A percentile compares a stretch with the other conserved stretches of the same genome.
Evolutionary conservation across 1,140 invertebrate genomes (phyloP).

Genomic region (Nephotettix cincticeps): DNA sequence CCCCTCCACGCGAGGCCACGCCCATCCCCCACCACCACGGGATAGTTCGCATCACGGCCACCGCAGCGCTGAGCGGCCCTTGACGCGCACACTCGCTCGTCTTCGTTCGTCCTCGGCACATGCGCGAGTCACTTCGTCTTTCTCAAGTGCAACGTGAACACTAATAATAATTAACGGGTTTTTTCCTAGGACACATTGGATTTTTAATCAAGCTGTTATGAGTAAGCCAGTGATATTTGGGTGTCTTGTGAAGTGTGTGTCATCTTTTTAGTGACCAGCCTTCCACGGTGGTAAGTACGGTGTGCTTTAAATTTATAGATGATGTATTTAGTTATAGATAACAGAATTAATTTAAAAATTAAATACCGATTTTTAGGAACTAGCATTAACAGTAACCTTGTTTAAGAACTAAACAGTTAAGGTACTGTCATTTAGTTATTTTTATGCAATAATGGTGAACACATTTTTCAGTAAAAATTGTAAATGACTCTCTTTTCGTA

Average conservation of each 20-base stretch:
- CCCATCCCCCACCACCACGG: not conserved
- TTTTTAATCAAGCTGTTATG: constrained; percentile 27
- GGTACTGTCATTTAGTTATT: too few species aligned
- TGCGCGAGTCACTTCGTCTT: not conserved
- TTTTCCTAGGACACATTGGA: constrained; percentile 24
- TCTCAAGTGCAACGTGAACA: constrained; percentile 2
- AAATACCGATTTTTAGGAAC: too few species aligned
- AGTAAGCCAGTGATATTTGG: constrained; percentile 9
- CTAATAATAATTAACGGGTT: constrained; percentile 23
- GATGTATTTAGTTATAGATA: too few species aligned
- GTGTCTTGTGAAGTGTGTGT: constrained; percentile 20
- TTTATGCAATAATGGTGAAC: too few species aligned
- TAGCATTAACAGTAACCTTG: too few species aligned
- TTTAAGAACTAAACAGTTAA: too few species aligned
- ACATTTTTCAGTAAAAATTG: too few species aligned
- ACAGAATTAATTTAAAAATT: too few species aligned
- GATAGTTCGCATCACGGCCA: not conserved
- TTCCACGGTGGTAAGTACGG: constrained; percentile 6
- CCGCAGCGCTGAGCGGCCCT: not conserved
- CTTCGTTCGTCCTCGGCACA: constrained; percentile 8
- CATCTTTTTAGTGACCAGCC: not conserved
- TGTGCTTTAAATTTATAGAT: too few species aligned
- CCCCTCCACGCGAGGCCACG: not conserved
- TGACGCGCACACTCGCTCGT: constrained; percentile 10
- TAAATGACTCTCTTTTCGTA: too few species aligned